A percentile compares a stretch with the other conserved stretches of the same genome.
phyloP scores from a whole-genome alignment of 2,113 vertebrate species.

The Megalops atlanticus region DNA sequence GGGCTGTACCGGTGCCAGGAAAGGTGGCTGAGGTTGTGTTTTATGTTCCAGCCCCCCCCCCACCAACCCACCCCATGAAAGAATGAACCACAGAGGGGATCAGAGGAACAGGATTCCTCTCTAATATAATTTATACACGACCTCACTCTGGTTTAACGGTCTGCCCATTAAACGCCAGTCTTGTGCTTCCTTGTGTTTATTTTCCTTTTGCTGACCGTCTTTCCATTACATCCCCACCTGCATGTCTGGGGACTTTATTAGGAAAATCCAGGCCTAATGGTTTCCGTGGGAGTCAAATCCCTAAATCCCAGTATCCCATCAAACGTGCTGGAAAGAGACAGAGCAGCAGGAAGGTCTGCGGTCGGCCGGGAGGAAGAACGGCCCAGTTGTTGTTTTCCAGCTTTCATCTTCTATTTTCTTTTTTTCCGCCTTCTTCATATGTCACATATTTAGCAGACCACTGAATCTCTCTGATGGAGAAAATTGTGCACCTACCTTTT shows the following conservation, averaged over 20 bases:
- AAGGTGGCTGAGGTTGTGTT: constrained; percentile 43
- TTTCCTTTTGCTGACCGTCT: neutral
- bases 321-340: neutral
- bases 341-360: neutral
- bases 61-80: neutral
- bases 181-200: neutral
- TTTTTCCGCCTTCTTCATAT: neutral
- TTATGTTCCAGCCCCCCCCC: too few relatives aligned
- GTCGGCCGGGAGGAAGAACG: neutral
- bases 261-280: neutral
- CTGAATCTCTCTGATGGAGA: neutral
- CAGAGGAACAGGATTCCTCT: neutral
- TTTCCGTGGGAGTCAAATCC: neutral
- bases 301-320: neutral
- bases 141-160: neutral
- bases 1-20: constrained; percentile 39
- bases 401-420: too few relatives aligned
- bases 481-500: neutral
- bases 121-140: neutral
- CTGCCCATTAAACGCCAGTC: neutral
- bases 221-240: neutral
- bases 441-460: neutral
- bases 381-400: neutral
- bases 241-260: neutral
- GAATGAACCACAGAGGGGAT: neutral